phyloP scores from a whole-genome alignment of 35 echinoderm and acorn worm species.

The Lytechinus pictus region DNA sequence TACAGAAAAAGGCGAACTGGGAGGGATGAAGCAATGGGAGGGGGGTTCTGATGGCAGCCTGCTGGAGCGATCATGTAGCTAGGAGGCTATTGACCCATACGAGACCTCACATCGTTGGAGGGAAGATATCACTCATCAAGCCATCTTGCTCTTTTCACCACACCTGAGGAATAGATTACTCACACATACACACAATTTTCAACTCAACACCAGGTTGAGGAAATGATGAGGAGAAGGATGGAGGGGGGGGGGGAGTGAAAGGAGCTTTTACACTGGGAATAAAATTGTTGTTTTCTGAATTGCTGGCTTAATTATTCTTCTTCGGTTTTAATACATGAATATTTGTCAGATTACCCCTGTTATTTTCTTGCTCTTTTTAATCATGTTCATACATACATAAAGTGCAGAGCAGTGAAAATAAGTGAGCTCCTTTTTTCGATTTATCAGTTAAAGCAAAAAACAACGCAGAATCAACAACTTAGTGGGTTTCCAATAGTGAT shows the following conservation, averaged over 20 bases:
- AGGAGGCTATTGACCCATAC: conserved; percentile 27
- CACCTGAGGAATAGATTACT: conserved; percentile 42
- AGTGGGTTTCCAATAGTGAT: no score
- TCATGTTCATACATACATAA: no score
- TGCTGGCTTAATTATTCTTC: no score
- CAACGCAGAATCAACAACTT: no score
- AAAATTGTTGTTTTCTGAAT: no score
- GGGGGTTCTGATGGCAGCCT: background rate
- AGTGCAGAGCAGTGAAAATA: no score
- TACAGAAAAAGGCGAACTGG: background rate
- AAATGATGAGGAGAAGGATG: background rate
- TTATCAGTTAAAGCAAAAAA: no score
- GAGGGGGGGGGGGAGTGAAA: background rate
- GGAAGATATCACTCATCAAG: background rate
- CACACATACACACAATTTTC: background rate
- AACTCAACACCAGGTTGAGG: background rate
- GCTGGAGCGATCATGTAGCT: background rate
- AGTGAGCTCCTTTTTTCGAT: no score
- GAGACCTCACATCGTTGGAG: conserved; percentile 19
- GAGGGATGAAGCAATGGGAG: background rate
- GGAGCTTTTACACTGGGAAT: no score
- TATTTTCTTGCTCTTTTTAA: no score
- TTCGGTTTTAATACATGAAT: no score
- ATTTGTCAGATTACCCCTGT: no score
- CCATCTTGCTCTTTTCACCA: background rate